phyloP scores from a whole-genome alignment of 2,888 invertebrate genomes.

The Apamea sordens region DNA sequence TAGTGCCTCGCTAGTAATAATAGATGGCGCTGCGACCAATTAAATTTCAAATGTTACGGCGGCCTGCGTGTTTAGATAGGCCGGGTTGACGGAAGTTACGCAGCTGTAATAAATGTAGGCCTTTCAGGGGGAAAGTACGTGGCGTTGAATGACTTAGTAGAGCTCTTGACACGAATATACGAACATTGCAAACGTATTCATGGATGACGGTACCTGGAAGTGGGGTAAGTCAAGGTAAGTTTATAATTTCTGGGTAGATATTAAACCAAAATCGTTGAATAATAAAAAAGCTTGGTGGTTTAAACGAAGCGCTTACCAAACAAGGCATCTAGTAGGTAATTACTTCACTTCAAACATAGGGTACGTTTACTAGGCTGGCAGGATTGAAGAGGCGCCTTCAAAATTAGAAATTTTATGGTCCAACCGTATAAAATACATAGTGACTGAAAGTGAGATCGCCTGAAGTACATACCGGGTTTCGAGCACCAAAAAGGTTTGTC shows the following conservation, averaged over 20 bases:
- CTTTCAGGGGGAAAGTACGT: slow-evolving; percentile 54
- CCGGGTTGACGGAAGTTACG: slow-evolving; percentile 58
- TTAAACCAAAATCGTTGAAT: not conserved
- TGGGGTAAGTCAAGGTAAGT: not conserved
- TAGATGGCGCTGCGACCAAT: slow-evolving; percentile 80
- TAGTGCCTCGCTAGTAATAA: slow-evolving; percentile 70
- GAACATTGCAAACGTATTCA: slow-evolving; percentile 39
- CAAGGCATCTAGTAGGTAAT: not conserved
- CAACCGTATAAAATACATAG: slow-evolving; percentile 67
- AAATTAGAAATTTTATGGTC: slow-evolving; percentile 79
- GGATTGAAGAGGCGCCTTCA: slow-evolving; percentile 57
- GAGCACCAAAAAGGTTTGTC: slow-evolving; percentile 79
- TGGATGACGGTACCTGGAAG: slow-evolving; percentile 7
- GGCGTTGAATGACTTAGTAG: slow-evolving; percentile 45
- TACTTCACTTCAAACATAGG: slow-evolving; percentile 23
- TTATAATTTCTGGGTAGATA: slow-evolving; percentile 5
- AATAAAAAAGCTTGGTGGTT: not conserved
- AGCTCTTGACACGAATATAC: slow-evolving; percentile 56
- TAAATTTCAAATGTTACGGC: slow-evolving; percentile 68
- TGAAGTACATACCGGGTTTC: slow-evolving; percentile 70
- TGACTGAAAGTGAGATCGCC: slow-evolving; percentile 64
- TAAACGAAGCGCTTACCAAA: not conserved
- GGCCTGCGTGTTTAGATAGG: slow-evolving; percentile 65
- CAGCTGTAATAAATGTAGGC: slow-evolving; percentile 62
- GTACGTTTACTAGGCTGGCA: slow-evolving; percentile 31